Conservation (phyloP, 2,888 invertebrate genomes). For the Pheosia tremula region DNA sequence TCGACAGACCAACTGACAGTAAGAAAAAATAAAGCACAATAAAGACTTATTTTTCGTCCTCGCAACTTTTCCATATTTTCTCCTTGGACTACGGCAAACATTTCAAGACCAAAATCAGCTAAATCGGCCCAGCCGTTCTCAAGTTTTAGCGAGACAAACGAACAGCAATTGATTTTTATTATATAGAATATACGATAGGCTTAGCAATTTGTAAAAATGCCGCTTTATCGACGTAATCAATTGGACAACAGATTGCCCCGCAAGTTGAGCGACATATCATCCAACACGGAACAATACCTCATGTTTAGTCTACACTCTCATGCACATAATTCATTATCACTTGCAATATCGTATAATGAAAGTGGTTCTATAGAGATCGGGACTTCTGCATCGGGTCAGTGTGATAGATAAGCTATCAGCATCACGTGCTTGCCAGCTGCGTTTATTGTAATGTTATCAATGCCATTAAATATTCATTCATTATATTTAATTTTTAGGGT, state of each 20-base stretch:
- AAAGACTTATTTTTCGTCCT: too few relatives aligned
- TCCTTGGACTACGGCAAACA: too few relatives aligned
- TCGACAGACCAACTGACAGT: too few relatives aligned
- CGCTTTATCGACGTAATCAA: too few relatives aligned
- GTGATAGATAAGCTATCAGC: conserved; percentile 3
- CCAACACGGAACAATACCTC: neutral
- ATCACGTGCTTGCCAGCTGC: neutral
- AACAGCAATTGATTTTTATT: too few relatives aligned
- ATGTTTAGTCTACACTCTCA: neutral
- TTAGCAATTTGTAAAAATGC: too few relatives aligned
- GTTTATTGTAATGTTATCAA: neutral
- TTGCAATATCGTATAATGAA: neutral
- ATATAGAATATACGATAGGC: too few relatives aligned
- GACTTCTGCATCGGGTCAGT: conserved; percentile 1
- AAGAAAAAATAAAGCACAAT: too few relatives aligned
- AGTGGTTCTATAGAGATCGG: neutral
- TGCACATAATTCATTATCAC: conserved; percentile 1
- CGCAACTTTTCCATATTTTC: too few relatives aligned
- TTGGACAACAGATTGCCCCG: neutral
- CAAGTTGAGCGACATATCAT: neutral
- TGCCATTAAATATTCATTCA: neutral
- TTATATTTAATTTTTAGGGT: neutral
- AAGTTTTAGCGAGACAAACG: too few relatives aligned
- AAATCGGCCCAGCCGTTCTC: too few relatives aligned
- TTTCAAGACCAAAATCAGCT: too few relatives aligned